Conservation (phyloP, 2,888 invertebrate genomes). For the Atethmia centrago region DNA sequence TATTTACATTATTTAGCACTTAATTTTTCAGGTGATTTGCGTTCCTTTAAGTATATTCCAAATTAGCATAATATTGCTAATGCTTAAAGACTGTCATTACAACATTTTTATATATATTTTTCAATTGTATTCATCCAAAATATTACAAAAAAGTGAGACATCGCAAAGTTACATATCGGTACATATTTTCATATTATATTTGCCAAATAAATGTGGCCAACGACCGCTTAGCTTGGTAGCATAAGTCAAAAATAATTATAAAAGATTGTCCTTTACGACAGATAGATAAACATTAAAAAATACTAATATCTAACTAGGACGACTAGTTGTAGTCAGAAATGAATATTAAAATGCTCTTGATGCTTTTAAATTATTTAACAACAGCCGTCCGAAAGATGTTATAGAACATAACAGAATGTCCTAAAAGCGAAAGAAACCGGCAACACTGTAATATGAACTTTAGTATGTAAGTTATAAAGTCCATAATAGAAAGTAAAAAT, state of each 20-base stretch:
- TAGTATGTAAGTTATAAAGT: slow-evolving; percentile 30
- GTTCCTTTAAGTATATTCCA: slow-evolving; percentile 36
- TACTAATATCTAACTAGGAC: not conserved
- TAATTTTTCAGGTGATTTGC: slow-evolving; percentile 33
- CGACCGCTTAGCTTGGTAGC: slow-evolving; percentile 45
- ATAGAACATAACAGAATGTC: slow-evolving; percentile 15
- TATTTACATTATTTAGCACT: slow-evolving; percentile 42
- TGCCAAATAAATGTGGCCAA: slow-evolving; percentile 64
- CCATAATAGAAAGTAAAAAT: slow-evolving; percentile 24
- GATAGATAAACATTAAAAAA: not conserved
- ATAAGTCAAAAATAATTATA: slow-evolving; percentile 21
- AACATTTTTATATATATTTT: slow-evolving; percentile 14
- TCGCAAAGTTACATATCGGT: slow-evolving; percentile 54
- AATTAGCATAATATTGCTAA: slow-evolving; percentile 30
- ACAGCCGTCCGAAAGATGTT: slow-evolving; percentile 26
- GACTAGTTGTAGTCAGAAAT: not conserved
- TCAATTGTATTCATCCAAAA: slow-evolving; percentile 27
- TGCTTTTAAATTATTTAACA: slow-evolving; percentile 11
- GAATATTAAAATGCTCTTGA: slow-evolving; percentile 8
- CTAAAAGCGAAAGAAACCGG: slow-evolving; percentile 29
- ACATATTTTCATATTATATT: slow-evolving; percentile 57
- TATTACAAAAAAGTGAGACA: slow-evolving; percentile 46
- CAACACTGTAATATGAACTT: slow-evolving; percentile 41
- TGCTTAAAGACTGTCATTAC: slow-evolving; percentile 45
- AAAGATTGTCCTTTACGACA: slow-evolving; percentile 5